Conservation (phyloP, 1,140 invertebrate genomes). For the Linepithema humile region DNA sequence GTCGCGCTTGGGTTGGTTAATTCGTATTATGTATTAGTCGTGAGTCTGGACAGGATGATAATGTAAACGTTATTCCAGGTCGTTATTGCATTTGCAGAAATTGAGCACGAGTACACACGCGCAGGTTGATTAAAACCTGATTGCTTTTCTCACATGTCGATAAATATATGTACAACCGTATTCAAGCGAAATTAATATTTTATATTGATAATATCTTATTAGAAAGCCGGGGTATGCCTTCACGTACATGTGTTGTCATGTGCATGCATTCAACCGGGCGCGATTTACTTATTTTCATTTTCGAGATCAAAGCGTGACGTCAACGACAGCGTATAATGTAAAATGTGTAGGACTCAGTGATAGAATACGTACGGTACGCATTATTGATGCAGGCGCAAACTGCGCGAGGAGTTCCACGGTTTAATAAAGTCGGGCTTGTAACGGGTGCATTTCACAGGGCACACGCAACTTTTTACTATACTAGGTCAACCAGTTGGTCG, state of each 20-base stretch:
- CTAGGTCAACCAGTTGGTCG: conserved; percentile 4
- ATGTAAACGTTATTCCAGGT: neutral
- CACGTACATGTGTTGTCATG: neutral
- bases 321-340: conserved; percentile 5
- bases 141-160: neutral
- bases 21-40: neutral
- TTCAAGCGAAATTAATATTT: conserved; percentile 18
- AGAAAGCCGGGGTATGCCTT: neutral
- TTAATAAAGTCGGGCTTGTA: conserved; percentile 36
- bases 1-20: neutral
- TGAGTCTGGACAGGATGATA: neutral
- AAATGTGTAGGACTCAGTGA: neutral
- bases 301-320: conserved; percentile 41
- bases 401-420: neutral
- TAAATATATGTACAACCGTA: neutral
- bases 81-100: neutral
- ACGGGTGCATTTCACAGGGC: neutral
- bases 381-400: conserved; percentile 26
- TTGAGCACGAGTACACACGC: neutral
- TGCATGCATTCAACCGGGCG: neutral
- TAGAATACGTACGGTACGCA: neutral
- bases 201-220: neutral
- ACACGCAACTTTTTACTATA: conserved; percentile 27
- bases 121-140: neutral
- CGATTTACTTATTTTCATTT: conserved; percentile 21